A percentile compares a stretch with the other conserved stretches of the same genome.
phyloP scores from a whole-genome alignment of 1,140 invertebrate genomes.

The Radopholus similis region DNA sequence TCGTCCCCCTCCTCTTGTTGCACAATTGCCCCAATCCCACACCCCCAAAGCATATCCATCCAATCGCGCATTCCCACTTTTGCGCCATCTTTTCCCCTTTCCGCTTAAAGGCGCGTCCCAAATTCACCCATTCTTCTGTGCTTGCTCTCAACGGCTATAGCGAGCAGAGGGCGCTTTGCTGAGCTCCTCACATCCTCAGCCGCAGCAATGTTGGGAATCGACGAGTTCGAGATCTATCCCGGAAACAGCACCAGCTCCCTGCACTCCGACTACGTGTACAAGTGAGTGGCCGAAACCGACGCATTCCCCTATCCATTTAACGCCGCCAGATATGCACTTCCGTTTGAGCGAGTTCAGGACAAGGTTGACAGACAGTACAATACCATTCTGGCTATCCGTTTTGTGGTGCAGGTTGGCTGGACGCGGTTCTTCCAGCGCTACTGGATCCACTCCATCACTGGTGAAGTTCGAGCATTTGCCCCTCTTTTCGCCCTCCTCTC shows the following conservation, averaged over 20 bases:
- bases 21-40: too few species aligned
- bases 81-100: too few species aligned
- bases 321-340: conserved; percentile 47
- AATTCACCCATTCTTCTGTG: too few species aligned
- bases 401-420: conserved; percentile 11
- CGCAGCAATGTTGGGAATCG: conserved; percentile 24
- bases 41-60: too few species aligned
- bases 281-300: conserved; percentile 26
- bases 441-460: conserved; percentile 56
- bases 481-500: not conserved
- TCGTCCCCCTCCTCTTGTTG: too few species aligned
- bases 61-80: too few species aligned
- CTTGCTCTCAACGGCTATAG: too few species aligned
- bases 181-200: not conserved
- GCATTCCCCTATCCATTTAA: conserved; percentile 19
- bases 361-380: too few species aligned
- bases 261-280: conserved; percentile 46
- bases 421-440: conserved; percentile 50
- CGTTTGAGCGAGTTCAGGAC: conserved; percentile 50
- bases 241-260: conserved; percentile 40
- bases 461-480: not conserved
- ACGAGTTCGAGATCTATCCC: conserved; percentile 49
- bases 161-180: not conserved
- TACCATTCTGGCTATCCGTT: not conserved
- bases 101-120: too few species aligned